Evolutionary conservation across 2,797 vertebrate genomes (phyloP), one percentile per base, ranked within the genome.

Genomic region (Loris lydekkerianus): DNA sequence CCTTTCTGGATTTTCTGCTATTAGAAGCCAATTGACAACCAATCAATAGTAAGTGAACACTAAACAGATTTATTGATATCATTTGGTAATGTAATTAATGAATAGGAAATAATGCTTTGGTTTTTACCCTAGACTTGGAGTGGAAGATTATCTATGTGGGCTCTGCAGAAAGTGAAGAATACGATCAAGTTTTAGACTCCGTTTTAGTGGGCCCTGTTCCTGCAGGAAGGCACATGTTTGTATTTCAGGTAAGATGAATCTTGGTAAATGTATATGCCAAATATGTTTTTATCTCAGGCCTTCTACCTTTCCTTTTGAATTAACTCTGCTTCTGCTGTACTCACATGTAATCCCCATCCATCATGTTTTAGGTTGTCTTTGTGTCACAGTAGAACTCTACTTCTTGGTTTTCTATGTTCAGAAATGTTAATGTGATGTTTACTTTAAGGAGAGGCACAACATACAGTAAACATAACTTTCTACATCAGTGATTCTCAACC

Each of bases 141-240:
- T 99, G 98, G 98, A 99, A 99, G 98, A 99, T 99, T 95, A 99
- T 99, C 97, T 99, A 99, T 46, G 98, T 99, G 97, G 98, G 98
- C 89, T 99, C 98, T 96, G 98, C 98, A 96, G 98, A 99, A 98
- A 99, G 98, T 96, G 98, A 99, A 98, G 98, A 99, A 89, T 98
- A 98, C 15, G 98, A 99, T 93, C 98, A 99, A 96, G 98, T 99
- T 97, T 98, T 99, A 98, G 98, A 99, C 97, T 99, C 98, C 75
- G 98, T 99, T 96, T 98, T 99, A 98, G 98, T 99, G 90, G 98
- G 98, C 91, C 98, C 98, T 89, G 98, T 99, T 97, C 98, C 98
- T 96, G 98, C 98, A 0, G 98, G 98, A 97, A 98, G 98, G 97
- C 98, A 98, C 92, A 99, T 99, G 98, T 99, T 99, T 98, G 98